Conservation (phyloP, 1,140 invertebrate species). For the Magallana ariakensis region DNA sequence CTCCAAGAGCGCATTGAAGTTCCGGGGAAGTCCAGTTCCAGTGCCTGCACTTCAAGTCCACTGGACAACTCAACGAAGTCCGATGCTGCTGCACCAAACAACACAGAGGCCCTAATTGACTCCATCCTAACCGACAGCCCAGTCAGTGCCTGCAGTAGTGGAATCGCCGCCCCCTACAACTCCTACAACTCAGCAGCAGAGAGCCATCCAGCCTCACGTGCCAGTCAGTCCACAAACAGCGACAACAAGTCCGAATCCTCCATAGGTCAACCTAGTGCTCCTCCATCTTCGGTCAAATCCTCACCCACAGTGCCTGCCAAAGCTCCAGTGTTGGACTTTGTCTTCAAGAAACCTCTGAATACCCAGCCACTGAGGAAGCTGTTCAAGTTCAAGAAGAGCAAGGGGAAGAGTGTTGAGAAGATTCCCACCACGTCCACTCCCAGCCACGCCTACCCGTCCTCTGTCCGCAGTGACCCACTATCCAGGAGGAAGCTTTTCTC, state of each 20-base stretch:
- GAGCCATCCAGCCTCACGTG: slow-evolving; percentile 60
- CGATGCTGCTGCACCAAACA: slow-evolving; percentile 39
- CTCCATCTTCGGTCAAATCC: slow-evolving; percentile 48
- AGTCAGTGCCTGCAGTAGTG: slow-evolving; percentile 71
- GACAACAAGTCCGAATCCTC: slow-evolving; percentile 62
- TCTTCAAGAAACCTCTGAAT: slow-evolving; percentile 70
- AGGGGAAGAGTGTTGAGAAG: slow-evolving; percentile 59
- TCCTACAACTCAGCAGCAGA: slow-evolving; percentile 63
- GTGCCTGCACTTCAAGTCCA: slow-evolving; percentile 45
- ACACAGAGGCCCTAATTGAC: slow-evolving; percentile 63
- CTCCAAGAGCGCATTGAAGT: slow-evolving; percentile 64
- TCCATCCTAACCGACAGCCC: slow-evolving; percentile 74
- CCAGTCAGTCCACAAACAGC: slow-evolving; percentile 66
- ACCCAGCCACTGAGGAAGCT: slow-evolving; percentile 61
- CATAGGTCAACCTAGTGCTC: slow-evolving; percentile 55
- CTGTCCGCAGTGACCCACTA: slow-evolving; percentile 58
- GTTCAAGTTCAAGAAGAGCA: slow-evolving; percentile 60
- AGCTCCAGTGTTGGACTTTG: slow-evolving; percentile 45
- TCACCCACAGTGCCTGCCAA: slow-evolving; percentile 54
- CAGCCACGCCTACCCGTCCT: slow-evolving; percentile 48
- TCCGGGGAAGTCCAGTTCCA: slow-evolving; percentile 70
- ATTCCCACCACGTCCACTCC: slow-evolving; percentile 60
- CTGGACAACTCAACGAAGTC: slow-evolving; percentile 49
- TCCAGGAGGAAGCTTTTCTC: slow-evolving; percentile 66
- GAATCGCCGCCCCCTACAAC: slow-evolving; percentile 72